Evolutionary conservation across 2,797 vertebrate genomes (phyloP).

Genomic region (Mionectes olivaceus): DNA sequence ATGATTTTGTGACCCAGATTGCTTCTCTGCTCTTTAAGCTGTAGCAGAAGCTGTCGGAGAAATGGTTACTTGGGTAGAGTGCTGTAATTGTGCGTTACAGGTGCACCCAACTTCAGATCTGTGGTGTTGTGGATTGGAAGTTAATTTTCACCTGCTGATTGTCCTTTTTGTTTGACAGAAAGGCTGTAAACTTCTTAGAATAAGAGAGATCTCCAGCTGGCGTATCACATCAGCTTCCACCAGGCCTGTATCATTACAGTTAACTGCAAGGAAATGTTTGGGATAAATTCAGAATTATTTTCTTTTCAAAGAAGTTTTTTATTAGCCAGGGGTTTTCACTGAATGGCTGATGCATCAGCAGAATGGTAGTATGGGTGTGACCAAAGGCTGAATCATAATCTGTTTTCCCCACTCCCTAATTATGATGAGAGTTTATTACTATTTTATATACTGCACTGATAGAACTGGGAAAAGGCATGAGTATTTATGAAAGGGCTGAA

Average conservation of each 20-base stretch:
- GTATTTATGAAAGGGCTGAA: background rate
- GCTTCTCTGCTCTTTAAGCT: background rate
- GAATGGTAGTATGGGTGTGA: background rate
- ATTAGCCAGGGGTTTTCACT: background rate
- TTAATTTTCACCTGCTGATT: background rate
- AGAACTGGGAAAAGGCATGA: background rate
- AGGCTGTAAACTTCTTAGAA: background rate
- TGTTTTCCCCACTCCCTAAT: background rate
- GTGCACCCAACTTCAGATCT: background rate
- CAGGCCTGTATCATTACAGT: background rate
- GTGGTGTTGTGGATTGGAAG: background rate
- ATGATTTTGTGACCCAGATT: background rate
- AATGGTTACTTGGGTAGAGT: background rate
- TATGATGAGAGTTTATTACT: fast-evolving
- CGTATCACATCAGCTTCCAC: background rate
- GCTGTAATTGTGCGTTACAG: background rate
- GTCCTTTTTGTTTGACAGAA: background rate
- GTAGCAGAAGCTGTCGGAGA: background rate
- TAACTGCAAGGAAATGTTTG: background rate
- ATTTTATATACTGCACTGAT: background rate
- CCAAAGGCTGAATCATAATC: background rate
- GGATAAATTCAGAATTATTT: background rate
- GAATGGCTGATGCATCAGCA: background rate
- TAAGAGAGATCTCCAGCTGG: background rate
- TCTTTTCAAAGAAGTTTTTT: background rate